Evolutionary conservation across 1,140 invertebrate genomes (phyloP).

Genomic region (Hylyphantes graminicola): DNA sequence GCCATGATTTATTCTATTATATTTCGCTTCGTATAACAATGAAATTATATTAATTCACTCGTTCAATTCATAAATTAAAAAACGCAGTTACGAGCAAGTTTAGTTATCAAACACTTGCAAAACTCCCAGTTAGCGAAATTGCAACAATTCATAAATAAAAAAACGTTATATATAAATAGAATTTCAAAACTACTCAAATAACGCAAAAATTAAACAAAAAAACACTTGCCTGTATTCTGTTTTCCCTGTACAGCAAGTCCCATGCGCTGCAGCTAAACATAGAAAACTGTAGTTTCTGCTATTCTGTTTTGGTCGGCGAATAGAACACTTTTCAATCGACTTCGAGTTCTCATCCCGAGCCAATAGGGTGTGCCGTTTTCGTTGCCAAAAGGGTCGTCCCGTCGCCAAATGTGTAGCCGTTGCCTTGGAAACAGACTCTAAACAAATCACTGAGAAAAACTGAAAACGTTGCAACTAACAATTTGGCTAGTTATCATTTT

Average conservation of each 20-base stretch:
- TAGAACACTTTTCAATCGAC: constrained; percentile 11
- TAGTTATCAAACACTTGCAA: neutral
- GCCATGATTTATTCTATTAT: too few species aligned
- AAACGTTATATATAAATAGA: neutral
- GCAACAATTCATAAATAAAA: neutral
- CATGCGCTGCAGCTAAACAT: constrained; percentile 26
- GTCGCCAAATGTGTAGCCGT: constrained; percentile 29
- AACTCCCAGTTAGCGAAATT: neutral
- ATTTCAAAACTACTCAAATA: neutral
- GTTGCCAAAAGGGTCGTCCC: neutral
- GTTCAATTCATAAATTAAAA: too few species aligned
- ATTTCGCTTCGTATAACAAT: too few species aligned
- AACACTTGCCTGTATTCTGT: constrained; percentile 28
- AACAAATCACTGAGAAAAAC: too few species aligned
- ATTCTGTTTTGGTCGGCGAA: neutral
- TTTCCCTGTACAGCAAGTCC: constrained; percentile 5
- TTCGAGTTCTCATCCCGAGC: neutral
- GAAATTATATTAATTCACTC: too few species aligned
- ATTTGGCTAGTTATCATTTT: too few species aligned
- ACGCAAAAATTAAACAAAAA: neutral
- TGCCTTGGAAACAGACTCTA: neutral
- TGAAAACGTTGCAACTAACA: too few species aligned
- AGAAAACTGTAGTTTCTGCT: constrained; percentile 2
- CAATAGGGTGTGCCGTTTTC: neutral
- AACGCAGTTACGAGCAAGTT: too few species aligned